Conservation (phyloP, 2,888 invertebrate species). For the Ceriagrion tenellum region DNA sequence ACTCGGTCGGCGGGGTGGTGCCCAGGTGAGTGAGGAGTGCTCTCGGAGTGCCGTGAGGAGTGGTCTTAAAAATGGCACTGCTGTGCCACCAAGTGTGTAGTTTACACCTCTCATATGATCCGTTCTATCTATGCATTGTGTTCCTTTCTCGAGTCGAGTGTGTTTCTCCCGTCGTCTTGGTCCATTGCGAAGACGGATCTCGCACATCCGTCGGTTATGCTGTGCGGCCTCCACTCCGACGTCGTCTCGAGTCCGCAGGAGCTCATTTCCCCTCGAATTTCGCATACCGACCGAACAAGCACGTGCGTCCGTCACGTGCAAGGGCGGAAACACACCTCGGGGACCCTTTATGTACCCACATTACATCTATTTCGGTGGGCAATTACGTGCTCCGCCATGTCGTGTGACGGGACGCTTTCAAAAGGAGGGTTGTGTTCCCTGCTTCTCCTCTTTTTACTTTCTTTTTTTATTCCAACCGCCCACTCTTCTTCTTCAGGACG, state of each 20-base stretch:
- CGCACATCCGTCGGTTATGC: too few relatives aligned
- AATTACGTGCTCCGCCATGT: background rate
- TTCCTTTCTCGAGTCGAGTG: too few relatives aligned
- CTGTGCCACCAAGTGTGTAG: too few relatives aligned
- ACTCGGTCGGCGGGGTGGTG: background rate
- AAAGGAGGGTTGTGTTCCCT: background rate
- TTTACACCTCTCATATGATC: too few relatives aligned
- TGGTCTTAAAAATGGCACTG: background rate
- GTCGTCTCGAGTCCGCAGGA: too few relatives aligned
- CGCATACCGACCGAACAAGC: background rate
- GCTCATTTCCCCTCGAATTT: too few relatives aligned
- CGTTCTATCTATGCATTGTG: too few relatives aligned
- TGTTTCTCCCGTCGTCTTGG: too few relatives aligned
- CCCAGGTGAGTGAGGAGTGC: background rate
- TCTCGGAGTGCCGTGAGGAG: too few relatives aligned
- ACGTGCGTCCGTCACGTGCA: background rate
- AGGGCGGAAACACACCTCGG: background rate
- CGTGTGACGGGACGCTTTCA: background rate
- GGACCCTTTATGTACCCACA: too few relatives aligned
- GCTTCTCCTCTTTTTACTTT: background rate
- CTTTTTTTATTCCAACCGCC: background rate
- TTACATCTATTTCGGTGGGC: background rate
- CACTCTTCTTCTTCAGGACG: background rate
- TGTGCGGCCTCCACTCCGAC: too few relatives aligned
- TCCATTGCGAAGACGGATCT: too few relatives aligned